phyloP scores from a whole-genome alignment of 2,888 invertebrate species.

The Invenusta paracnida region DNA sequence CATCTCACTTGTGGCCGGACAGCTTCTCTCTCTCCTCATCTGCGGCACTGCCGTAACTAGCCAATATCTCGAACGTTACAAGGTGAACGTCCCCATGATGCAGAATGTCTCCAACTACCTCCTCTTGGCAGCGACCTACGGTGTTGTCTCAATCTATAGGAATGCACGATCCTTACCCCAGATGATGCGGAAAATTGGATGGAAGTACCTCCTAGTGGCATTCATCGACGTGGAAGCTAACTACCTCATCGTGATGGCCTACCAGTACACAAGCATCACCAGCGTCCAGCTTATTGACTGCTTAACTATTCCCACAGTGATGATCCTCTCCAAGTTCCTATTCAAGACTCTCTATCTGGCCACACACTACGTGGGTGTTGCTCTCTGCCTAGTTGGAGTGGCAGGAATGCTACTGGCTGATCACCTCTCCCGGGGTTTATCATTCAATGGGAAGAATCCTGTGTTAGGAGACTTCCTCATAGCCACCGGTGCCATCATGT shows the following conservation, averaged over 20 bases:
- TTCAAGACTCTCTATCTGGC: constrained; percentile 72
- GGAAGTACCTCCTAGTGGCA: constrained; percentile 74
- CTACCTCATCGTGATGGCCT: constrained; percentile 75
- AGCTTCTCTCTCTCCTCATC: constrained; percentile 71
- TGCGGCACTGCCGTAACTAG: constrained; percentile 68
- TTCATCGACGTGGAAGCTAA: constrained; percentile 80
- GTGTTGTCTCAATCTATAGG: constrained; percentile 72
- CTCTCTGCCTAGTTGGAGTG: constrained; percentile 74
- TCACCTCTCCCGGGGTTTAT: constrained; percentile 63
- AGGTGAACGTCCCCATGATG: constrained; percentile 73
- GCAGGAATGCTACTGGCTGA: constrained; percentile 79
- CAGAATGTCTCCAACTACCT: constrained; percentile 77
- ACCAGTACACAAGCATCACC: constrained; percentile 71
- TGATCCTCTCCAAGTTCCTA: constrained; percentile 73
- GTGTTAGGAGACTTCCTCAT: constrained; percentile 78
- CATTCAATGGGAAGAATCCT: constrained; percentile 69
- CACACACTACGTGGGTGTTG: constrained; percentile 74
- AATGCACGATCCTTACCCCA: constrained; percentile 66
- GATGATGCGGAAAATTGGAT: constrained; percentile 69
- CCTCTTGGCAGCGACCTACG: constrained; percentile 72
- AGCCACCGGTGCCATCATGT: constrained; percentile 72
- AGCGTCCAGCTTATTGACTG: constrained; percentile 77
- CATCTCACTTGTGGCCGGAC: constrained; percentile 61
- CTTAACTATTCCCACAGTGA: constrained; percentile 76
- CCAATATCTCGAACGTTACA: constrained; percentile 63